A percentile compares a stretch with the other conserved stretches of the same genome.
Evolutionary conservation across 2,113 vertebrate species (phyloP).

Genomic region (Tiliqua scincoides): DNA sequence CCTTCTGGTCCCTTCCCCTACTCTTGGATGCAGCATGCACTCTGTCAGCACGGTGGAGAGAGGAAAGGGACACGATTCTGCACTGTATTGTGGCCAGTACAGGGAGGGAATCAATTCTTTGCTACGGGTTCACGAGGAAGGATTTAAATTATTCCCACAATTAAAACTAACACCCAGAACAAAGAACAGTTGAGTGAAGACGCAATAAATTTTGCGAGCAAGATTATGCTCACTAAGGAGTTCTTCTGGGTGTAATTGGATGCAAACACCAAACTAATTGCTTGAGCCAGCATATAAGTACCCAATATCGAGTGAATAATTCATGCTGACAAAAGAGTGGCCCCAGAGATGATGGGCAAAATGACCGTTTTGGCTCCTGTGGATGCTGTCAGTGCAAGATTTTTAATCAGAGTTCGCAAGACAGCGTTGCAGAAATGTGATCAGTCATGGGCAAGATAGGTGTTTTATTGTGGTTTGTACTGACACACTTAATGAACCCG

Average conservation of each 20-base stretch:
- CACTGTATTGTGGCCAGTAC: background rate
- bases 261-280: slow-evolving; percentile 45
- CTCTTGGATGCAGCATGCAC: too few species aligned
- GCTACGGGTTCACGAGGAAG: background rate
- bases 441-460: background rate
- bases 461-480: background rate
- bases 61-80: too few species aligned
- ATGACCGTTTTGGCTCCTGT: slow-evolving; percentile 31
- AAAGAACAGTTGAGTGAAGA: slow-evolving; percentile 17
- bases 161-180: slow-evolving; percentile 10
- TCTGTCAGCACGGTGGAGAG: too few species aligned
- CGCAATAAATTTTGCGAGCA: slow-evolving; percentile 46
- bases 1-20: too few species aligned
- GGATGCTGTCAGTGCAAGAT: slow-evolving; percentile 32
- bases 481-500: background rate
- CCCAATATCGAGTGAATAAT: slow-evolving; percentile 51
- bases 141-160: slow-evolving; percentile 32
- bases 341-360: slow-evolving; percentile 44
- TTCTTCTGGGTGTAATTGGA: slow-evolving; percentile 38
- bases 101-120: slow-evolving; percentile 34
- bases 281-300: slow-evolving; percentile 50
- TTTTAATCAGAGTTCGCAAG: slow-evolving; percentile 29
- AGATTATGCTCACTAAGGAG: slow-evolving; percentile 20
- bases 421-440: background rate
- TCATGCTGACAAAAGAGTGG: slow-evolving; percentile 45